Conservation (phyloP, 2,113 vertebrate genomes). For the Petromus typicus region DNA sequence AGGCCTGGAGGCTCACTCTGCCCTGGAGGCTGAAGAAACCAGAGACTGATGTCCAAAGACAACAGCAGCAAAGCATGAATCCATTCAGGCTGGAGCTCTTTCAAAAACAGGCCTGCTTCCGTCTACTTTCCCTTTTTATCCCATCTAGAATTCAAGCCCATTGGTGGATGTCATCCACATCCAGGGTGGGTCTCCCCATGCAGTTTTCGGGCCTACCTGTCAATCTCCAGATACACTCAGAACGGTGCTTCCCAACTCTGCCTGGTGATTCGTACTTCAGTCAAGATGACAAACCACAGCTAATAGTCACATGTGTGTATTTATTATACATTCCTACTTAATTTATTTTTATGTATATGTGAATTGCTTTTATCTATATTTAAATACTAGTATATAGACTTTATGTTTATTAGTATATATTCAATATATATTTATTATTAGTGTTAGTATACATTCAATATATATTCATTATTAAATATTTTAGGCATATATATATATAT, state of each 20-base stretch:
- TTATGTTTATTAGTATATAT: not conserved
- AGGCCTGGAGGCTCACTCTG: not conserved
- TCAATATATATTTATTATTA: not conserved
- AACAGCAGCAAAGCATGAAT: not conserved
- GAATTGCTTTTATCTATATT: not conserved
- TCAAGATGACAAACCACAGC: not conserved
- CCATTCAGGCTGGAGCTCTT: not conserved
- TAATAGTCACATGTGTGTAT: not conserved
- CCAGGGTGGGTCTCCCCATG: not conserved
- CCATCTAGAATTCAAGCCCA: not conserved
- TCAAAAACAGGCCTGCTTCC: not conserved
- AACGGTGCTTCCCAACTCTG: not conserved
- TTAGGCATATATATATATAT: not conserved
- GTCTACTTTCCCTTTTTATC: not conserved
- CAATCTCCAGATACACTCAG: not conserved
- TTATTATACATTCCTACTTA: not conserved
- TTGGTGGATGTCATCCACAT: not conserved
- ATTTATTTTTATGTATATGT: not conserved
- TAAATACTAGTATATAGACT: not conserved
- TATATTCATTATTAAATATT: not conserved
- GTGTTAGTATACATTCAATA: not conserved
- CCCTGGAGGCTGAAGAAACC: not conserved
- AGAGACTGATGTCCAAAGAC: not conserved
- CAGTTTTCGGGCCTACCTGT: not conserved
- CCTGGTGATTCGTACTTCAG: not conserved